Percentiles rank a stretch among this genome's conserved stretches.
phyloP scores from a whole-genome alignment of 1,140 invertebrate genomes.

The Drosophila arizonae region DNA sequence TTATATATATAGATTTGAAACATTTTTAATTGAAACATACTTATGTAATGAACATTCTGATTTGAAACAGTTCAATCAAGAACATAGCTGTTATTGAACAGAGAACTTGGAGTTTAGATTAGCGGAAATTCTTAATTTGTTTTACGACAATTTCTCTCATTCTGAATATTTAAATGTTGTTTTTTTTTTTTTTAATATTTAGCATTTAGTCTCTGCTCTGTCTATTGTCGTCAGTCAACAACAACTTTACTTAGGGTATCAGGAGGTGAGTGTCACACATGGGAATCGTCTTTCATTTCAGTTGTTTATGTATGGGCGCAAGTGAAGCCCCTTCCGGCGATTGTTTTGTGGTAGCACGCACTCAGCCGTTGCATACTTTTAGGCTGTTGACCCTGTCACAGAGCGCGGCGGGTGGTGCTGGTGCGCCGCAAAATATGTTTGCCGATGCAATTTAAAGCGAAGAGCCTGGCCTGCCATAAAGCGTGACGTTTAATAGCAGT shows the following conservation, averaged over 20 bases:
- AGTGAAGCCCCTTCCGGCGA: constrained; percentile 37
- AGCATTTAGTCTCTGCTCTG: no score
- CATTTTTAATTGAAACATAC: no score
- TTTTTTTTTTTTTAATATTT: no score
- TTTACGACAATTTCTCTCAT: no score
- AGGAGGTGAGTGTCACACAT: constrained; percentile 17
- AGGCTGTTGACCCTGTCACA: constrained; percentile 68
- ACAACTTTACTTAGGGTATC: neutral
- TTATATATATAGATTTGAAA: no score
- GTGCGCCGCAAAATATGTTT: constrained; percentile 45
- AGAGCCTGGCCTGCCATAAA: constrained; percentile 14
- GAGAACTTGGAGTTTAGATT: no score
- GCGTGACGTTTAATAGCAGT: constrained; percentile 38
- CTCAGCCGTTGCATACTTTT: constrained; percentile 64
- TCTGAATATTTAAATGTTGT: no score
- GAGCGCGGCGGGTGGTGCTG: neutral
- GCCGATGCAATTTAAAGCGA: constrained; percentile 52
- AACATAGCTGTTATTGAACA: no score
- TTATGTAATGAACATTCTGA: no score
- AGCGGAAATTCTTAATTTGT: no score
- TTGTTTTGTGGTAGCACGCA: constrained; percentile 52
- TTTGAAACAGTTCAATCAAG: no score
- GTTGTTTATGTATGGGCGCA: constrained; percentile 6
- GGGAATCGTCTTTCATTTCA: constrained; percentile 8
- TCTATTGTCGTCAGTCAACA: no score